A percentile compares a stretch with the other conserved stretches of the same genome.
These are phyloP conservation scores for Henricia sp. DNA, from an alignment of 53 echinoderm and acorn worm genomes.

Conservation along the genomic window DNA sequence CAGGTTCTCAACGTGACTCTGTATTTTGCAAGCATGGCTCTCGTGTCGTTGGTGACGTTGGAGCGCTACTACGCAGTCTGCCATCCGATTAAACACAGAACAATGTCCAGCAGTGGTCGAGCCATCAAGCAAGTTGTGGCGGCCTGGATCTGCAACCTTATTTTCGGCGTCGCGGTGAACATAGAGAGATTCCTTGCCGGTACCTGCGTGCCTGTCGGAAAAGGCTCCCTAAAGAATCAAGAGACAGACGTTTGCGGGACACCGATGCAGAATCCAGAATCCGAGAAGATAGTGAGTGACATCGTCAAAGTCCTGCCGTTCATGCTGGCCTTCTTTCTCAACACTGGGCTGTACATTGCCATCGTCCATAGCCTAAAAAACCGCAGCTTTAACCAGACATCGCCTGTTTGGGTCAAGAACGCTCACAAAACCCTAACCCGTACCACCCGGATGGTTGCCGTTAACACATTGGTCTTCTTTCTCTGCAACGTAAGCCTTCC, in stretches of 20 bases:
- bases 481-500: neutral
- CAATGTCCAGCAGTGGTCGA: neutral
- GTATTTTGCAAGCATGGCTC: neutral
- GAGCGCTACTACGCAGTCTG: slow-evolving; percentile 4
- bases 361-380: neutral
- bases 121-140: neutral
- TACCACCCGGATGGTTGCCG: slow-evolving; percentile 12
- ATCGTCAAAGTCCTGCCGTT: slow-evolving; percentile 1
- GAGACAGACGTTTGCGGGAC: neutral
- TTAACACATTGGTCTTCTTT: neutral
- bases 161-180: neutral
- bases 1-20: neutral
- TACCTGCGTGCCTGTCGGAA: neutral
- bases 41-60: neutral
- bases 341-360: neutral
- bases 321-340: neutral
- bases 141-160: neutral
- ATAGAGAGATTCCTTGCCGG: neutral
- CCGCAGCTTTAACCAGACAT: neutral
- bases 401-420: neutral
- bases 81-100: neutral
- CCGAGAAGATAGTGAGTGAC: neutral
- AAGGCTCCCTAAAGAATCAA: neutral
- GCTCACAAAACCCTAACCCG: neutral
- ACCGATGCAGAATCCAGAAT: neutral